Percentiles rank a stretch among this genome's conserved stretches.
phyloP scores from a whole-genome alignment of 2,888 invertebrate species.

The Xanthia togata region DNA sequence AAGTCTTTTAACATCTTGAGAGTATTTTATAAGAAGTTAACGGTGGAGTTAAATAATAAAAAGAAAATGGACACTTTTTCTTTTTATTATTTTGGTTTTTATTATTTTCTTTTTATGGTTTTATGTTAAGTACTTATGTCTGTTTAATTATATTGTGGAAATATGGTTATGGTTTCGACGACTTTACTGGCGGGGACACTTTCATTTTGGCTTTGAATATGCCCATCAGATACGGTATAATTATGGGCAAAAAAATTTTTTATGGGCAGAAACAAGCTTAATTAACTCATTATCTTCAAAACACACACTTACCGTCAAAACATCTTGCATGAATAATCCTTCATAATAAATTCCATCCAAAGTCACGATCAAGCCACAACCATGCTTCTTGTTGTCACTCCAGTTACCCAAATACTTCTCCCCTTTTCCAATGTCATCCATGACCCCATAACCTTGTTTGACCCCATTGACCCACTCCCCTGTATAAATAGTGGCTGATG shows the following conservation, averaged over 20 bases:
- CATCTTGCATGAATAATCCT: conserved; percentile 95
- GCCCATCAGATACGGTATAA: background rate
- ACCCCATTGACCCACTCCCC: conserved; percentile 96
- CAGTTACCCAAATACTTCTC: conserved; percentile 98
- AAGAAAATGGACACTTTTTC: too few relatives aligned
- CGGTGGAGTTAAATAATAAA: too few relatives aligned
- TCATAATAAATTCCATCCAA: conserved; percentile 97
- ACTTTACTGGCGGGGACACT: background rate
- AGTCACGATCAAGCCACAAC: conserved; percentile 96
- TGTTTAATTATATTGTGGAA: too few relatives aligned
- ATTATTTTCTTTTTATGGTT: too few relatives aligned
- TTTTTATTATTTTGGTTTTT: too few relatives aligned
- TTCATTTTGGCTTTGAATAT: conserved; percentile 2
- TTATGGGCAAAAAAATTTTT: background rate
- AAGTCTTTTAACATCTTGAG: too few relatives aligned
- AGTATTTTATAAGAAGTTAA: too few relatives aligned
- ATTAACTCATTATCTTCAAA: background rate
- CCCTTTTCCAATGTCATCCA: conserved; percentile 96
- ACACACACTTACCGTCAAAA: conserved; percentile 92
- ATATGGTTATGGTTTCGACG: background rate
- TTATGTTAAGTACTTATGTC: too few relatives aligned
- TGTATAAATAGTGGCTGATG: conserved; percentile 95
- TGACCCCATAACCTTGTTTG: conserved; percentile 96
- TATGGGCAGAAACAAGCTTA: background rate
- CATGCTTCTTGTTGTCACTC: conserved; percentile 95